Conservation (phyloP, 53 echinoderm and acorn worm species). For the Arbacia lixula region DNA sequence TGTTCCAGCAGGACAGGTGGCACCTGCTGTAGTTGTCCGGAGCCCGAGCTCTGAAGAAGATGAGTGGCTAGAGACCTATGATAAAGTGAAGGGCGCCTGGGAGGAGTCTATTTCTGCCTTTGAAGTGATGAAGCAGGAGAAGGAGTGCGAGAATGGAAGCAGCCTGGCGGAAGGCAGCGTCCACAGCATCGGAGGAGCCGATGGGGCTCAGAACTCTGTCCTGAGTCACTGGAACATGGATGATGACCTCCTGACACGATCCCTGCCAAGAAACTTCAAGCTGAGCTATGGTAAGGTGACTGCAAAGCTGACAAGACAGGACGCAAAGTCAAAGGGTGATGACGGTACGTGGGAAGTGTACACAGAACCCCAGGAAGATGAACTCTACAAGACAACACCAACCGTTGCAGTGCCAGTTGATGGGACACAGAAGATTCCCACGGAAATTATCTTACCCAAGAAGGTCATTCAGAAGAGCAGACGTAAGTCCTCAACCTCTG, state of each 20-base stretch:
- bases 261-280: slow-evolving; percentile 68
- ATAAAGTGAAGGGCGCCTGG: slow-evolving; percentile 39
- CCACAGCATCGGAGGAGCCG: slow-evolving; percentile 3
- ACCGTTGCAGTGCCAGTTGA: slow-evolving; percentile 15
- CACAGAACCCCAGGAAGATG: slow-evolving; percentile 55
- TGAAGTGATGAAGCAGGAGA: slow-evolving; percentile 25
- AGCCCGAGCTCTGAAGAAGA: slow-evolving; percentile 55
- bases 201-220: slow-evolving; percentile 8
- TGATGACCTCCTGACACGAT: slow-evolving; percentile 62
- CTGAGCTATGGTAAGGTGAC: slow-evolving; percentile 1
- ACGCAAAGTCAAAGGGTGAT: slow-evolving; percentile 6
- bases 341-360: slow-evolving; percentile 35
- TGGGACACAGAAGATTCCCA: slow-evolving; percentile 33
- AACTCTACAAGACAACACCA: slow-evolving; percentile 45
- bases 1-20: background rate
- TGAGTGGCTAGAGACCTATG: slow-evolving; percentile 49
- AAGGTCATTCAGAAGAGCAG: background rate
- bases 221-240: slow-evolving; percentile 58
- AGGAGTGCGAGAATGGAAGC: slow-evolving; percentile 31
- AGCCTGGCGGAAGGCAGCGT: slow-evolving; percentile 44
- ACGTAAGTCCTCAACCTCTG: background rate
- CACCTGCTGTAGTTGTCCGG: slow-evolving; percentile 31
- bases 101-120: slow-evolving; percentile 42
- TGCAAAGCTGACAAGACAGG: slow-evolving; percentile 6
- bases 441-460: background rate